Base-by-base conservation (phyloP, 2,888 invertebrate species). In the Drosophila pegasa region DNA sequence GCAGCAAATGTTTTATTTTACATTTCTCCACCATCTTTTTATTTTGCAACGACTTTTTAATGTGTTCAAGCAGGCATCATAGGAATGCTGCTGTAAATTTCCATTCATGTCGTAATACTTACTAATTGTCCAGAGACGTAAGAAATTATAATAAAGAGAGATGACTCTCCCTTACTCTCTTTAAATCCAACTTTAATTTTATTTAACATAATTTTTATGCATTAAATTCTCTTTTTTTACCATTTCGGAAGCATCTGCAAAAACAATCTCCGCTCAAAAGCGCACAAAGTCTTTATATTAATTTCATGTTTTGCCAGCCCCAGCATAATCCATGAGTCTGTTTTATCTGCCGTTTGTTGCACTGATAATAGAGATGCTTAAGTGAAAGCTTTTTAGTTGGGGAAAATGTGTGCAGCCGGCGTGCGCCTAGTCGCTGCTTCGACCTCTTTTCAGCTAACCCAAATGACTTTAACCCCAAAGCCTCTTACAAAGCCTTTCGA, bases 381-480 rank as follows among this genome's bases (percentile, higher is more conserved):
- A 41, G 55, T 43, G 12, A 45, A 27, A n/a, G 43, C 33, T 16
- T 9, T 9, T 16, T 37, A 60, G 38, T 18, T 43, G 12, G 41
- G 12, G 41, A 40, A 33, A 64, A 48, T 57, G 16, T 20, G 31
- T 38, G 27, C 35, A 55, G 55, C 54, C 48, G 27, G 60, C 47
- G 67, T 56, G 41, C 47, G 56, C 51, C 55, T 27, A 35, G 37
- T 52, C 38, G 48, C 20, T 47, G 31, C 16, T 45, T 71, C 66
- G 71, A 35, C 71, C 66, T 58, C 31, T 52, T 69, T 63, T 52
- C 22, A 48, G 59, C 41, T 59, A 67, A 73, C 75, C 74, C 61
- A 61, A 64, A 59, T 68, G 68, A 58, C 78, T 65, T 73, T 78
- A 75, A 73, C 74, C 78, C 69, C 69, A 78, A 73, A 64, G 69